Evolutionary conservation across 2,888 invertebrate genomes (phyloP), one percentile per base, ranked within the genome.

Genomic region (Molorchus minor): DNA sequence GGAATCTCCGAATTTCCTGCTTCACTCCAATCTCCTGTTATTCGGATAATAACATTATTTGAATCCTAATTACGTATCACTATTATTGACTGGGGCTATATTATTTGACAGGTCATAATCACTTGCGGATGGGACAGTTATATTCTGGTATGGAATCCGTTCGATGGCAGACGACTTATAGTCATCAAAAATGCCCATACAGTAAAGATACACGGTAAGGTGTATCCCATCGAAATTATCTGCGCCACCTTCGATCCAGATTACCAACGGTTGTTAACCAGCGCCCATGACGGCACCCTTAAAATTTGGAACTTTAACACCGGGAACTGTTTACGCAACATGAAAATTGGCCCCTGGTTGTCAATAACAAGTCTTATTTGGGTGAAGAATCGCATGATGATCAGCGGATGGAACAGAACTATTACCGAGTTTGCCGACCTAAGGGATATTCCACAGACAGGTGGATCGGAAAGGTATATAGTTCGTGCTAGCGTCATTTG

Each of bases 221-320:
- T 82, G 25, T 81, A 85, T 59, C 85, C 87, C 0, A 84, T 91
- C 43, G 91, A 90, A 82, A 90, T 93, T 64, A 92, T 92, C 0
- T 87, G 90, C 2, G 90, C 89, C 19, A 86, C 87, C 71, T 93
- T 92, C 77, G 91, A 93, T 80, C 87, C 89, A 0, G 86, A 88
- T 16, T 67, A 59, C 43, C 89, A 91, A 74, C 84, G 91, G 57
- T 82, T 94, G 20, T 40, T 71, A 25, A 72, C 71, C 17, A 69
- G 92, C 1, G 93, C 91, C 0, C 85, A 88, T 47, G 88, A 92
- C 77, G 94, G 94, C 8, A 85, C 88, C 0, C 81, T 94, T 4
- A 91, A 90, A 82, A 84, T 93, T 25, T 94, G 94, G 94, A 91
- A 93, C 79, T 93, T 93, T 74, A 92, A 91, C 74, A 89, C 90